Evolutionary conservation across 2,113 vertebrate genomes (phyloP), one percentile per base, ranked within the genome.

Genomic region (Struthidea cinerea): DNA sequence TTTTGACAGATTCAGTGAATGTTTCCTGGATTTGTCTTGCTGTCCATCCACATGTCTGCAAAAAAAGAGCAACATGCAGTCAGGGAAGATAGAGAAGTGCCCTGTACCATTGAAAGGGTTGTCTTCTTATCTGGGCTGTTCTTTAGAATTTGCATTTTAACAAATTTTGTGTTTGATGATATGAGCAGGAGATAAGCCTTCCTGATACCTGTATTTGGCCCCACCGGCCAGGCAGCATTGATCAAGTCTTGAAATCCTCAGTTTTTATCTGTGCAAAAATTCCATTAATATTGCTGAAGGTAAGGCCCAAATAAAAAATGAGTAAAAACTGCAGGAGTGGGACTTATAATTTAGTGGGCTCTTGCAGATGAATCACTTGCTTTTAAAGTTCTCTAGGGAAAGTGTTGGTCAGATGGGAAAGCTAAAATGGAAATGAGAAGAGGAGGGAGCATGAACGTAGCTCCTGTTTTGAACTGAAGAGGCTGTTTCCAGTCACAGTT

Each of bases 341-440:
- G 49, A 69, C 46, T 61, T 90, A 22, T 41, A 86, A 76, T 94
- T 96, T 73, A 61, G 21, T 57, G 15, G 86, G n/a, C 32, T 86
- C 16, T 73, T 88, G 47, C 21, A 77, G 55, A 81, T 89, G n/a
- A 96, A 88, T 90, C 86, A 90, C 13, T 89, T 61, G 21, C 37
- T 95, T 80, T 88, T 80, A 28, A 96, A 83, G 41, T 80, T 90
- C 37, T 61, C 19, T 55, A 69, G 11, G 20, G 37, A 78, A 81
- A 39, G 46, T 84, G 67, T 84, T 89, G 68, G 60, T 96, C 89
- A 91, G 41, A 84, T 77, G 59, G 68, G 76, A 84, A 70, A 77
- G 42, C 71, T 92, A 87, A 93, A 95, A 87, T 67, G 50, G 55
- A 86, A 96, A 78, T 67, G 64, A 94, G 87, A 94, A 69, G n/a